Evolutionary conservation across 2,113 vertebrate species (phyloP).

Genomic region (Poecilia latipinna): DNA sequence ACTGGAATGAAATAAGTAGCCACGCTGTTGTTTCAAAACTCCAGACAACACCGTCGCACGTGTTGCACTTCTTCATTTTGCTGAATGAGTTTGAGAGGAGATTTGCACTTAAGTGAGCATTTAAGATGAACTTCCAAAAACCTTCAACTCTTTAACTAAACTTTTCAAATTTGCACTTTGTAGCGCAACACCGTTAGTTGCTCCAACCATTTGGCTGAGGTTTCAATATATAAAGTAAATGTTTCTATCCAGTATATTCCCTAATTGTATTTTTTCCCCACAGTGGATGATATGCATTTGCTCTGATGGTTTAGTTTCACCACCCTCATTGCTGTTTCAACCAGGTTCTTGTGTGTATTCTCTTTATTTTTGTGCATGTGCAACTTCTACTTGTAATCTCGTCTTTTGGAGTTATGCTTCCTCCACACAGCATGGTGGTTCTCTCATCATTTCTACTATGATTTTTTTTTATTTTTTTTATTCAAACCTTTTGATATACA

Average conservation of each 20-base stretch:
- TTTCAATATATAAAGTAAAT: neutral
- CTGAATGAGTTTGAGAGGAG: neutral
- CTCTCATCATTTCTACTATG: slow-evolving; percentile 12
- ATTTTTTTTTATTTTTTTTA: neutral
- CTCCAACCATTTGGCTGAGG: too few species aligned
- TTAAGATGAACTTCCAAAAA: neutral
- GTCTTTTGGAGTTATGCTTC: neutral
- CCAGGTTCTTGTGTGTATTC: neutral
- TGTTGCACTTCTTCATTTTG: neutral
- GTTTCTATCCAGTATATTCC: slow-evolving; percentile 34
- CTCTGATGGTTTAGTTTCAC: slow-evolving; percentile 3
- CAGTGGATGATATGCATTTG: slow-evolving; percentile 11
- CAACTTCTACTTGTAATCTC: neutral
- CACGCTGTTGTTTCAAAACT: neutral
- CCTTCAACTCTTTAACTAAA: neutral
- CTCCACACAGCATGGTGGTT: slow-evolving; percentile 17
- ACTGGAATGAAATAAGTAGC: slow-evolving; percentile 11
- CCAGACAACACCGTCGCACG: neutral
- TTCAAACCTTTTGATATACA: slow-evolving; percentile 13
- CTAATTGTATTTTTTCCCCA: slow-evolving; percentile 22
- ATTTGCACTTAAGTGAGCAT: neutral
- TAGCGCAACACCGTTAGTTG: neutral
- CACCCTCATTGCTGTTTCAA: neutral
- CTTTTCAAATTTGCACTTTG: neutral
- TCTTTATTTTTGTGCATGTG: neutral